These are phyloP conservation scores for Rhabdomys dilectus DNA, from an alignment of 2,113 vertebrate species.

Conservation along the genomic window DNA sequence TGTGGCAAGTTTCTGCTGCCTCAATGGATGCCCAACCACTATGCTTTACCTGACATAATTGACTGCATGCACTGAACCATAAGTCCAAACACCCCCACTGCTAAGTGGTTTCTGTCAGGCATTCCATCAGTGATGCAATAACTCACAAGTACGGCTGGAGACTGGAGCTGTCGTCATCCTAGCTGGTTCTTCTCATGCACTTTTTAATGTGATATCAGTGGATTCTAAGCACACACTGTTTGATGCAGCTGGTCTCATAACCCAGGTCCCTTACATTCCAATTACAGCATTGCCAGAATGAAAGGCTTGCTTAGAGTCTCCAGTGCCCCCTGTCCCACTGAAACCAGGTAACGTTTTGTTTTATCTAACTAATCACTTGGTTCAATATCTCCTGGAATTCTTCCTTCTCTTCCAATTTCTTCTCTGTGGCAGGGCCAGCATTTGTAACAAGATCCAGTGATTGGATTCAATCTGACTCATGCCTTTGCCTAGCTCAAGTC, in stretches of 20 bases:
- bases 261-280: not conserved
- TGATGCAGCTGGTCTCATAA: not conserved
- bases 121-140: not conserved
- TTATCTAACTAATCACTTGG: not conserved
- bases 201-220: not conserved
- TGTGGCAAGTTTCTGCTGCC: not conserved
- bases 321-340: too few species aligned
- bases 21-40: not conserved
- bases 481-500: conserved; percentile 7
- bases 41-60: not conserved
- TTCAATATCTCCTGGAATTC: conserved; percentile 48
- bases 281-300: not conserved
- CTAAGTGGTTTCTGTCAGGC: not conserved
- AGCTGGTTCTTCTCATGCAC: not conserved
- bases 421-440: not conserved
- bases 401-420: conserved; percentile 42
- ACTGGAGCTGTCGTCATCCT: not conserved
- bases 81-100: not conserved
- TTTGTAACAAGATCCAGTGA: conserved; percentile 22
- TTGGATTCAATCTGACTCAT: conserved; percentile 20
- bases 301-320: not conserved
- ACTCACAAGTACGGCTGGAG: not conserved
- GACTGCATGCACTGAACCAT: not conserved
- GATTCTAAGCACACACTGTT: not conserved
- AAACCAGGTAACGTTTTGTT: not conserved